These are phyloP conservation scores for Cartodere bifasciata DNA, from an alignment of 2,888 invertebrate species.

Conservation along the genomic window DNA sequence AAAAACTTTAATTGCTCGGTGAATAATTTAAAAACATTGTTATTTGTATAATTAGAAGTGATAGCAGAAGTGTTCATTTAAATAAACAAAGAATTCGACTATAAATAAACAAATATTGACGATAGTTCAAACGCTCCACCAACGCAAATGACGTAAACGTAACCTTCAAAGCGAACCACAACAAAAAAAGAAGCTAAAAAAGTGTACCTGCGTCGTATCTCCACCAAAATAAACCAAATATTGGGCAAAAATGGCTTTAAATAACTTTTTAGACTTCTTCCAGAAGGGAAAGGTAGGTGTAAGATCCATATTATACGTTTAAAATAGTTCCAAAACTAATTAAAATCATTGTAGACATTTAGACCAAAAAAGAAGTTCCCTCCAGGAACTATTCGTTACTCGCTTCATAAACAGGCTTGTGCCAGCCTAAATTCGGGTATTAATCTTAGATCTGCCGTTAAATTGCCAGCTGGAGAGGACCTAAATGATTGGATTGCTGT, in stretches of 20 bases:
- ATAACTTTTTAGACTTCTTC: constrained; percentile 63
- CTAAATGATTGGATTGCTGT: constrained; percentile 88
- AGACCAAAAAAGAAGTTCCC: constrained; percentile 79
- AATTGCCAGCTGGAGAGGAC: constrained; percentile 71
- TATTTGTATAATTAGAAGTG: too few relatives aligned
- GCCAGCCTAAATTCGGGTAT: constrained; percentile 83
- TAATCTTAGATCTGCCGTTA: constrained; percentile 69
- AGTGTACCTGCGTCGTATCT: too few relatives aligned
- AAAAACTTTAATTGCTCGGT: too few relatives aligned
- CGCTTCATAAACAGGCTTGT: constrained; percentile 81
- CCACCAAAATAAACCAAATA: too few relatives aligned
- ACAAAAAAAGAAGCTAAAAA: too few relatives aligned
- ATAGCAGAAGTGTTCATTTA: too few relatives aligned
- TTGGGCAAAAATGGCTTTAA: constrained; percentile 51
- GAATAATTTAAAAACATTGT: too few relatives aligned
- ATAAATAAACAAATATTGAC: too few relatives aligned
- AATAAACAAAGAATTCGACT: too few relatives aligned
- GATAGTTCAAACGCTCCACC: too few relatives aligned
- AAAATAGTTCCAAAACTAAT: not conserved
- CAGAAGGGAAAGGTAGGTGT: constrained; percentile 61
- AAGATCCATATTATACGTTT: constrained; percentile 1
- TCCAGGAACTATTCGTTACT: constrained; percentile 75
- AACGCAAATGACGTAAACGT: too few relatives aligned
- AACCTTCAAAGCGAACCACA: too few relatives aligned
- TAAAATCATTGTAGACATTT: constrained; percentile 56